Evolutionary conservation across 2,888 invertebrate species (phyloP).

Genomic region (Imbricaverruca yamaguchii): DNA sequence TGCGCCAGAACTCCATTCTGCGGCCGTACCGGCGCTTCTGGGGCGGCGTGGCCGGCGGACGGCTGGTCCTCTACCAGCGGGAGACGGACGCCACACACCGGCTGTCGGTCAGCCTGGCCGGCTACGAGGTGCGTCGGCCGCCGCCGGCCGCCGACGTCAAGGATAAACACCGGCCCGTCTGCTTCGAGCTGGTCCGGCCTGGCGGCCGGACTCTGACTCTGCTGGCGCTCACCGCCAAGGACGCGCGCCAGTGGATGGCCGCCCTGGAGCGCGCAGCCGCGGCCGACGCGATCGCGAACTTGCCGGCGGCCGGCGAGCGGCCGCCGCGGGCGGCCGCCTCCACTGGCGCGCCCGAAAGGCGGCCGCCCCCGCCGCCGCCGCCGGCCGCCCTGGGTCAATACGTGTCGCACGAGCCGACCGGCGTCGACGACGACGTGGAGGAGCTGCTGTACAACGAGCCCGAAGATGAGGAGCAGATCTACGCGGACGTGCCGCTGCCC

Average conservation of each 20-base stretch:
- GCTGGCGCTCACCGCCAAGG: neutral
- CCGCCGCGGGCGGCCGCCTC: too few species aligned
- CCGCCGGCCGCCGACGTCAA: neutral
- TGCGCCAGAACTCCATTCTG: neutral
- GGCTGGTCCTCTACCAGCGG: neutral
- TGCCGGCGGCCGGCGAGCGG: too few species aligned
- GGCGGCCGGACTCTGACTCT: neutral
- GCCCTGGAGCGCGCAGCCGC: neutral
- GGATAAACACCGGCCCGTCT: neutral
- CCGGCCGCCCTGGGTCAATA: neutral
- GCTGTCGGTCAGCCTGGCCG: neutral
- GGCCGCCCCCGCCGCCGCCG: neutral
- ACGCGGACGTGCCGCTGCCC: neutral
- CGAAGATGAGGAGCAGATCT: neutral
- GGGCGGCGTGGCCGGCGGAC: neutral
- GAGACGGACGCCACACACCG: neutral
- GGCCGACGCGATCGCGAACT: too few species aligned
- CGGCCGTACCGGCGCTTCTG: neutral
- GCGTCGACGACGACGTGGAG: too few species aligned
- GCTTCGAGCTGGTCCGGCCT: slow-evolving; percentile 1
- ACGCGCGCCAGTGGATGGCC: neutral
- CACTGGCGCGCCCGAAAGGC: too few species aligned
- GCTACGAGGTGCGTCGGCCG: neutral
- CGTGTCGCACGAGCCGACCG: too few species aligned
- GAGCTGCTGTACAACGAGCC: neutral